These are phyloP conservation scores for Lepidotrigona ventralis DNA, from an alignment of 1,140 invertebrate genomes.

Conservation along the genomic window DNA sequence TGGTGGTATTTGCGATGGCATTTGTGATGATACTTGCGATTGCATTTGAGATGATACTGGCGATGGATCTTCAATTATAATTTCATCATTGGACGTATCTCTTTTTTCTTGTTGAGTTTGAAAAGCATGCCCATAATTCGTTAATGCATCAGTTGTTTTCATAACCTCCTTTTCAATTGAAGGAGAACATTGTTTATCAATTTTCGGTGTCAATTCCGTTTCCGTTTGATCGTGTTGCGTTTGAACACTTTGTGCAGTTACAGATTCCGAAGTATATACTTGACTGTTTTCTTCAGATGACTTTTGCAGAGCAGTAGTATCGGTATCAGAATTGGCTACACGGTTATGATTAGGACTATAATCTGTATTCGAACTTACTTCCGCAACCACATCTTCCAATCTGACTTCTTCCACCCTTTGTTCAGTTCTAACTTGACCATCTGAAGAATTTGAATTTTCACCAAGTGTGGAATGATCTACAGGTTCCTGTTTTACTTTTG, in stretches of 20 bases:
- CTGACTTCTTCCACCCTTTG: slow-evolving; percentile 77
- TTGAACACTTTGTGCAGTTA: slow-evolving; percentile 55
- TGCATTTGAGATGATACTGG: slow-evolving; percentile 32
- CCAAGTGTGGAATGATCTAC: slow-evolving; percentile 73
- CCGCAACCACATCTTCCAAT: slow-evolving; percentile 76
- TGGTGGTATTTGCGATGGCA: slow-evolving; percentile 35
- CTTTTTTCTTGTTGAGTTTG: slow-evolving; percentile 60
- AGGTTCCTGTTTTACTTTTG: slow-evolving; percentile 72
- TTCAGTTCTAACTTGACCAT: slow-evolving; percentile 74
- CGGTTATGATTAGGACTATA: slow-evolving; percentile 72
- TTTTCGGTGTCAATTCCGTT: slow-evolving; percentile 53
- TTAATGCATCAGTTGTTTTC: slow-evolving; percentile 45
- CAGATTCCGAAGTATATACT: slow-evolving; percentile 56
- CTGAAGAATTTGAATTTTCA: slow-evolving; percentile 78
- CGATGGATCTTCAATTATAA: slow-evolving; percentile 66
- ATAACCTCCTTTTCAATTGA: slow-evolving; percentile 51
- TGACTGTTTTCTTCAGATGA: slow-evolving; percentile 64
- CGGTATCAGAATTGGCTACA: slow-evolving; percentile 65
- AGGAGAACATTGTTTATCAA: slow-evolving; percentile 54
- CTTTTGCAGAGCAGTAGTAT: slow-evolving; percentile 60
- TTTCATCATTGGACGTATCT: slow-evolving; percentile 61
- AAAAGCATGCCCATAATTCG: slow-evolving; percentile 58
- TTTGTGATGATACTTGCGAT: slow-evolving; percentile 1
- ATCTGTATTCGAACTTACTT: slow-evolving; percentile 73
- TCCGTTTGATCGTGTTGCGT: slow-evolving; percentile 59